Evolutionary conservation across 2,888 invertebrate genomes (phyloP).

Genomic region (Melolontha melolontha): DNA sequence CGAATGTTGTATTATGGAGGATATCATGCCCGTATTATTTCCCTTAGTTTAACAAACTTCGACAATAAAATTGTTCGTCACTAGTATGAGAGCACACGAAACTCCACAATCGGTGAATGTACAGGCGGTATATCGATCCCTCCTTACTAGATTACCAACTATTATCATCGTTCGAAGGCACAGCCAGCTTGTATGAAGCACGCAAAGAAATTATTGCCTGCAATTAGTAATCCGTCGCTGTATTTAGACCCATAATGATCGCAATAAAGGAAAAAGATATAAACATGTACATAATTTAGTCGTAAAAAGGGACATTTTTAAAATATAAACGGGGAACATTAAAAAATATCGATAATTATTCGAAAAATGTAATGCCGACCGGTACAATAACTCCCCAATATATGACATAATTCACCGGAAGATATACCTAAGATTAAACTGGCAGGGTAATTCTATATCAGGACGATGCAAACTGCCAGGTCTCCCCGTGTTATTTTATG

Average conservation of each 20-base stretch:
- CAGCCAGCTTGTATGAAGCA: constrained; percentile 48
- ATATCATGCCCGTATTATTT: constrained; percentile 49
- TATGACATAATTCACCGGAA: constrained; percentile 2
- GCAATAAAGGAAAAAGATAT: constrained; percentile 22
- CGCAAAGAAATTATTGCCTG: constrained; percentile 50
- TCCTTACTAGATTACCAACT: constrained; percentile 47
- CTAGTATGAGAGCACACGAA: constrained; percentile 48
- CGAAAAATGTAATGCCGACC: neutral
- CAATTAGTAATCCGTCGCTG: constrained; percentile 45
- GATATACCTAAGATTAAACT: constrained; percentile 13
- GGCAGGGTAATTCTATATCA: constrained; percentile 29
- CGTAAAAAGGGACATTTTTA: constrained; percentile 5
- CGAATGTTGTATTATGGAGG: constrained; percentile 42
- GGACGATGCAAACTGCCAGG: constrained; percentile 12
- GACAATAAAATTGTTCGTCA: constrained; percentile 52
- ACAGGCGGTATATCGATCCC: constrained; percentile 46
- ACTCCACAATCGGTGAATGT: constrained; percentile 39
- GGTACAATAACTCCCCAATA: neutral
- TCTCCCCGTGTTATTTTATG: constrained; percentile 21
- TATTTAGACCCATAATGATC: constrained; percentile 28
- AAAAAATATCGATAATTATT: no score
- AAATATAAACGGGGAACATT: neutral
- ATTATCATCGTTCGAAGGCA: constrained; percentile 47
- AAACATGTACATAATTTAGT: constrained; percentile 13
- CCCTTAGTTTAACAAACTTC: constrained; percentile 48